Evolutionary conservation across 2,113 vertebrate genomes (phyloP).

Genomic region (Fregata magnificens): DNA sequence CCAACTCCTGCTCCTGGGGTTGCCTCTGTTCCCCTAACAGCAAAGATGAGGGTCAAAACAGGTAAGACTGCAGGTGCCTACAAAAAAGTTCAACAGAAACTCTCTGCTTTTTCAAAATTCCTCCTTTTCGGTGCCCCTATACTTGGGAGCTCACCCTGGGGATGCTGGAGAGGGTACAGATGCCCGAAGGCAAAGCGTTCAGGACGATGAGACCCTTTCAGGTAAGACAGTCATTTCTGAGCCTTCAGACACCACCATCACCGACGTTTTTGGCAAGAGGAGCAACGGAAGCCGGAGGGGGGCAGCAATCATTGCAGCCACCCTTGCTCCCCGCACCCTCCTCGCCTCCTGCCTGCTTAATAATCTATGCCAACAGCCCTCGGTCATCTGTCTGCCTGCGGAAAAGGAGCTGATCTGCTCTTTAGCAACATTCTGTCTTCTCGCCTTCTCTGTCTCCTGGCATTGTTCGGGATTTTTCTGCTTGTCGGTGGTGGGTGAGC

Average conservation of each 20-base stretch:
- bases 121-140: not conserved
- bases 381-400: fast-evolving
- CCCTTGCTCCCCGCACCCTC: not conserved
- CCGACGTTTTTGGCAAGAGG: not conserved
- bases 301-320: not conserved
- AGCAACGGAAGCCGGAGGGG: not conserved
- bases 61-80: not conserved
- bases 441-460: not conserved
- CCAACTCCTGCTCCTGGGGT: not conserved
- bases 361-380: not conserved
- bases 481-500: not conserved
- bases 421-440: not conserved
- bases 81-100: not conserved
- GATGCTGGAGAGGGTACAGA: not conserved
- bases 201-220: not conserved
- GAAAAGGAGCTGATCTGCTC: not conserved
- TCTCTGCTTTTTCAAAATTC: not conserved
- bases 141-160: not conserved
- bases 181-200: not conserved
- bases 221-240: not conserved
- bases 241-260: not conserved
- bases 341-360: not conserved
- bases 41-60: not conserved
- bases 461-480: fast-evolving
- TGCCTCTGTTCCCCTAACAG: not conserved